Base-by-base conservation (phyloP, 1,140 invertebrate genomes). In the Rhyzopertha dominica region DNA sequence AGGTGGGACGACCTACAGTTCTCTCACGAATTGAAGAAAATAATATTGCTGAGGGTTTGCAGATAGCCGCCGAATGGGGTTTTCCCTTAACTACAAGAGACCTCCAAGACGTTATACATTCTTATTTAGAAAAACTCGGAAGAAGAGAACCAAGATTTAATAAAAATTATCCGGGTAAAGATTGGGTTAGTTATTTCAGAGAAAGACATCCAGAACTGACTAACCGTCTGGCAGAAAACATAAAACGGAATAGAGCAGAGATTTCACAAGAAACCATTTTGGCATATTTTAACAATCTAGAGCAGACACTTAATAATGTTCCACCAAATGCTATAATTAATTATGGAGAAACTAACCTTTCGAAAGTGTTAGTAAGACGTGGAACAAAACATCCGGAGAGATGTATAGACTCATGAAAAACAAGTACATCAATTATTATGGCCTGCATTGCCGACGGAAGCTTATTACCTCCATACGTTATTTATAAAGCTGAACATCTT, bases 381-480 rank as follows among this genome's bases (percentile, higher is more conserved):
- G 63, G 58, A 16, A 43, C 31, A 8, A 65, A 67, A 50, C 62
- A 68, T 52, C 55, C 63, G 13, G 62, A 66, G 46, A 30, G 53
- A 2, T 47, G 58, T 20, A 39, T 59, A n/a, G 61, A 68, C 19
- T 41, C 31, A 26, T 53, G 52, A 7, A 68, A 66, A 45, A 34
- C 17, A 8, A 52, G 43, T 18, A 54, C 43, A 12, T 59, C 60
- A 19, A 14, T 67, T 8, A 67, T 66, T 56, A 46, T 65, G 35
- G 47, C 49, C 28, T 60, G 34, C 14, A 43, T 49, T 26, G 63
- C 54, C 16, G 43, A 46, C 17, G 54, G 56, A 13, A 26, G 32
- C 18, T 20, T 57, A 9, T 28, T 61, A 4, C 45, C 56, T 24
- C 54, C 54, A 26, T 57, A 59, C 49, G 49, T 61, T 19, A 38